Percentiles rank a stretch among this genome's conserved stretches.
Conservation (phyloP, 2,797 vertebrate species). For the Urosaurus nigricauda region DNA sequence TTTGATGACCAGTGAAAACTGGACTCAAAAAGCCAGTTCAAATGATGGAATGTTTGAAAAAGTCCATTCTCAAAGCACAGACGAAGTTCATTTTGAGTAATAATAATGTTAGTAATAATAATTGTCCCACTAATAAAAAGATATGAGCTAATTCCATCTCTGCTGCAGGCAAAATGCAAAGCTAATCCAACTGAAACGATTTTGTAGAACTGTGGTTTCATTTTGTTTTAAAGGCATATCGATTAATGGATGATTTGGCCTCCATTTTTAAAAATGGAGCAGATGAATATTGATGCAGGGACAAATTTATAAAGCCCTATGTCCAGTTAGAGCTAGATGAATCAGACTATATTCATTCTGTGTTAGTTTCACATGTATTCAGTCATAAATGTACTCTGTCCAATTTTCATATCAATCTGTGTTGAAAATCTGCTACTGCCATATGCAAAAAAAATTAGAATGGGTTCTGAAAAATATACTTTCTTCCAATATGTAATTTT, state of each 20-base stretch:
- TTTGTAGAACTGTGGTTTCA: constrained; percentile 12
- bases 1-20: constrained; percentile 46
- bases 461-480: neutral
- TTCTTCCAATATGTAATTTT: neutral
- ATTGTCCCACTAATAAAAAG: constrained; percentile 30
- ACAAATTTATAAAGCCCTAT: neutral
- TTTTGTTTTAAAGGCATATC: constrained; percentile 11
- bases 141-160: neutral
- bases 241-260: neutral
- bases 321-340: neutral
- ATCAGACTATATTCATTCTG: neutral
- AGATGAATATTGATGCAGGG: neutral
- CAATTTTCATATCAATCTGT: neutral
- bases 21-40: constrained; percentile 14
- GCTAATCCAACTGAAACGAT: constrained; percentile 18
- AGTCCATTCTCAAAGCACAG: constrained; percentile 34
- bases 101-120: neutral
- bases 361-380: neutral
- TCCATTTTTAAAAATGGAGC: neutral
- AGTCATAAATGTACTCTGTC: neutral
- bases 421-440: neutral
- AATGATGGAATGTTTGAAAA: constrained; percentile 25
- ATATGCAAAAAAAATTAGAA: neutral
- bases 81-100: neutral
- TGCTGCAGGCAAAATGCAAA: constrained; percentile 38